These are phyloP conservation scores for Chrysotoxum bicinctum DNA, from an alignment of 2,888 invertebrate genomes.

Conservation along the genomic window DNA sequence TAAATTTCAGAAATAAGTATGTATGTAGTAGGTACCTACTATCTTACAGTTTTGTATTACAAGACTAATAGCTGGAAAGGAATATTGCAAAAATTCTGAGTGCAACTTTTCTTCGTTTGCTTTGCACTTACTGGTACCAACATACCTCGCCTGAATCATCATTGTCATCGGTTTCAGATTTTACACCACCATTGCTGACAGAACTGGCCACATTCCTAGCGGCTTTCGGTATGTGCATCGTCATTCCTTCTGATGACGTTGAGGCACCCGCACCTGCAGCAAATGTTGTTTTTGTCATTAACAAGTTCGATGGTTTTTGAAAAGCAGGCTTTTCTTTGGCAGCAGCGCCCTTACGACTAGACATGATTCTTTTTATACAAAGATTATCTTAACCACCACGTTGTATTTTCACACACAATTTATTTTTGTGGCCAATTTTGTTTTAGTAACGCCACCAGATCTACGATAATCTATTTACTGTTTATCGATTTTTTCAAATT, in stretches of 20 bases:
- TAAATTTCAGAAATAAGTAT: no score
- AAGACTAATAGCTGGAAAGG: background rate
- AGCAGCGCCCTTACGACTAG: background rate
- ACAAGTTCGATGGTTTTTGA: background rate
- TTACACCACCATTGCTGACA: conserved; percentile 12
- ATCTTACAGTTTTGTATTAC: background rate
- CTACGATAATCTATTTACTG: background rate
- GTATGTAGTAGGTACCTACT: no score
- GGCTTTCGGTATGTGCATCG: background rate
- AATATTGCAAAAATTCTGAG: background rate
- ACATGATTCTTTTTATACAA: background rate
- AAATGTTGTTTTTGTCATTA: background rate
- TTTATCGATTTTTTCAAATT: background rate
- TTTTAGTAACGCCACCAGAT: background rate
- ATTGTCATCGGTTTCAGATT: conserved; percentile 37
- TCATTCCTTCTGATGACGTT: background rate
- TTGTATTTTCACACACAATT: background rate
- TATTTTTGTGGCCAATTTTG: background rate
- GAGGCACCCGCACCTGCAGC: background rate
- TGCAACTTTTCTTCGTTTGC: background rate
- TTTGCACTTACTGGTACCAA: no score
- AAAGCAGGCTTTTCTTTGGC: background rate
- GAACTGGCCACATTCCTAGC: background rate
- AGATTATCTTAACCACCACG: background rate
- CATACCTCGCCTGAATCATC: conserved; percentile 63